A percentile compares a stretch with the other conserved stretches of the same genome.
Evolutionary conservation across 2,797 vertebrate species (phyloP).

Genomic region (Phylloscopus collybita): DNA sequence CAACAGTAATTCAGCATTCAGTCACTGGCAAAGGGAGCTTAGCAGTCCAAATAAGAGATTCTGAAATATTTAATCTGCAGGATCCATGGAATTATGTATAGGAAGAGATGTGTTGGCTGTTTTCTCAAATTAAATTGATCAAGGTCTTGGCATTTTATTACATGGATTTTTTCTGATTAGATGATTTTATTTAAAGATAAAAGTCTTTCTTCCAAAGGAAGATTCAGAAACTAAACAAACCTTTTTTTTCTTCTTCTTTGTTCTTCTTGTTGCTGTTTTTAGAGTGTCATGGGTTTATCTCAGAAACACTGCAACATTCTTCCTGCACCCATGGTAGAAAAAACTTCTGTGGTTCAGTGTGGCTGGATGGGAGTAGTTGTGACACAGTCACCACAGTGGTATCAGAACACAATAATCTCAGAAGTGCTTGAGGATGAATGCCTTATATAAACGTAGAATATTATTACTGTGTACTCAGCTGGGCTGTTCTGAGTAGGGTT

Average conservation of each 20-base stretch:
- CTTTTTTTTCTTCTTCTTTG: neutral
- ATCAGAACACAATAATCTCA: neutral
- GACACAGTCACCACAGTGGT: neutral
- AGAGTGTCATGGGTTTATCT: neutral
- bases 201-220: neutral
- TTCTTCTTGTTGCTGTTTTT: neutral
- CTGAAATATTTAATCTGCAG: conserved; percentile 14
- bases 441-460: neutral
- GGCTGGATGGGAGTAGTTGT: neutral
- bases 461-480: neutral
- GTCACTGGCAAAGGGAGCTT: neutral
- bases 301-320: neutral
- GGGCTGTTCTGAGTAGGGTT: neutral
- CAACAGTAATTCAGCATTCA: conserved; percentile 4
- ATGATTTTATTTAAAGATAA: neutral
- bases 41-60: conserved; percentile 3
- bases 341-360: neutral
- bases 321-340: neutral
- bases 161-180: neutral
- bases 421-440: neutral
- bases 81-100: neutral
- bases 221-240: neutral
- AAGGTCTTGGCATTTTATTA: neutral
- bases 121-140: conserved; percentile 31
- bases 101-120: neutral